These are phyloP conservation scores for Notolepis coatsorum DNA, from an alignment of 2,797 vertebrate genomes.

Conservation along the genomic window DNA sequence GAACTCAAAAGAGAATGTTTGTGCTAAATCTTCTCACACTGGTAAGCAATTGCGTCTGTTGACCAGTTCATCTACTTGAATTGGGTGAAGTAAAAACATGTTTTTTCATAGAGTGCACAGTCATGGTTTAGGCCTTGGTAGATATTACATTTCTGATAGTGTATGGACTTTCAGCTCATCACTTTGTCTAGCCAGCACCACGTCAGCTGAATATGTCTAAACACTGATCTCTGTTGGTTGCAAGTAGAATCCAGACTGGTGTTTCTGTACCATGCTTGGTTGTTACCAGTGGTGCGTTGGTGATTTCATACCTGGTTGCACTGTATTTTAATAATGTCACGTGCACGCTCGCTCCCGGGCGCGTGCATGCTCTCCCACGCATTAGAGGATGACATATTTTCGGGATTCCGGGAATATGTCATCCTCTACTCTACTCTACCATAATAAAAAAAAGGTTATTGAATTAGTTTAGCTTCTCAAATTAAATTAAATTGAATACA, in stretches of 20 bases:
- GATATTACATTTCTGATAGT: no score
- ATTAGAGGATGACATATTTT: no score
- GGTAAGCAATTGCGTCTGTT: slow-evolving; percentile 32
- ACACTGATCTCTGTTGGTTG: neutral
- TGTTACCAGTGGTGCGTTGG: no score
- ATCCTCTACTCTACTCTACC: no score
- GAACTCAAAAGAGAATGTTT: slow-evolving; percentile 31
- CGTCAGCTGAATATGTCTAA: neutral
- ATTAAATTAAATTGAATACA: no score
- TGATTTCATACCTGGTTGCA: no score
- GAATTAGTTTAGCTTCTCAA: no score
- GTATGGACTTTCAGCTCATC: neutral
- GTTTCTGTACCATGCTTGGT: slow-evolving; percentile 19
- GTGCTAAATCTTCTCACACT: slow-evolving; percentile 35
- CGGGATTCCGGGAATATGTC: no score
- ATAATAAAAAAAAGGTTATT: no score
- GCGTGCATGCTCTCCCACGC: no score
- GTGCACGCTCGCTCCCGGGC: no score
- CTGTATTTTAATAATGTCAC: no score
- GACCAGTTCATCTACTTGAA: slow-evolving; percentile 3
- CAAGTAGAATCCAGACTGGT: slow-evolving; percentile 14
- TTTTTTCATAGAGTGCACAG: neutral
- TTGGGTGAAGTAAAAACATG: neutral
- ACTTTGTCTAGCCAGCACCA: neutral
- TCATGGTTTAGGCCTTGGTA: neutral